These are phyloP conservation scores for Muricea muricata DNA, from an alignment of 92 coral and sea anemone genomes.

Conservation along the genomic window DNA sequence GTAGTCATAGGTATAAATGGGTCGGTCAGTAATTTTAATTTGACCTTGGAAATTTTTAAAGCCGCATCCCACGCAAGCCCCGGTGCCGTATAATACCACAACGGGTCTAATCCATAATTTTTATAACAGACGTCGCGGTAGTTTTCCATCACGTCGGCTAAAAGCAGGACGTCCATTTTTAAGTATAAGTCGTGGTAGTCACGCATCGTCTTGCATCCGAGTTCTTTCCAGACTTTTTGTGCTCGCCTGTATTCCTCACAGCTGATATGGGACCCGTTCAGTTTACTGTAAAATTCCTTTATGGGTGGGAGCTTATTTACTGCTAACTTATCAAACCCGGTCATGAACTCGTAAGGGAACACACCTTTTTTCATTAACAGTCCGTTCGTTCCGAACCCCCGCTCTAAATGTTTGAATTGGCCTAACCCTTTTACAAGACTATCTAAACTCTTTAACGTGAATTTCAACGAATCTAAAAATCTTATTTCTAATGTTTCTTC, in stretches of 20 bases:
- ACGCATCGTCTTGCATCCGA: neutral
- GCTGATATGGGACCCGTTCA: neutral
- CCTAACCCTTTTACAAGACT: neutral
- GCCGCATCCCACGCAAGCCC: constrained; percentile 46
- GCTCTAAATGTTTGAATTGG: too few species aligned
- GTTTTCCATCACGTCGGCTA: neutral
- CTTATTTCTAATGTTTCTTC: neutral
- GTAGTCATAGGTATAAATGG: too few species aligned
- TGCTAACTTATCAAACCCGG: neutral
- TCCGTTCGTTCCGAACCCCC: too few species aligned
- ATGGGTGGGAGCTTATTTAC: constrained; percentile 14
- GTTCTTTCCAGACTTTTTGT: constrained; percentile 9
- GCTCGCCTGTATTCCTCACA: constrained; percentile 42
- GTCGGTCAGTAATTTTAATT: too few species aligned
- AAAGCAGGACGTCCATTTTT: constrained; percentile 24
- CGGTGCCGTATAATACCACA: constrained; percentile 45
- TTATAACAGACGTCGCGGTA: neutral
- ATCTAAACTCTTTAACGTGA: neutral
- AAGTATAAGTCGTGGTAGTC: constrained; percentile 46
- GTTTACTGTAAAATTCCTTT: constrained; percentile 9
- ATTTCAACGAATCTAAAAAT: neutral
- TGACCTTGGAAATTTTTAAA: too few species aligned
- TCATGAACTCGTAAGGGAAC: constrained; percentile 31
- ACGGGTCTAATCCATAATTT: constrained; percentile 22
- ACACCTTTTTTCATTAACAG: constrained; percentile 54